Percentiles rank a stretch among this genome's conserved stretches.
Evolutionary conservation across 2,888 invertebrate species (phyloP).

Genomic region (Gnatocerus cornutus): DNA sequence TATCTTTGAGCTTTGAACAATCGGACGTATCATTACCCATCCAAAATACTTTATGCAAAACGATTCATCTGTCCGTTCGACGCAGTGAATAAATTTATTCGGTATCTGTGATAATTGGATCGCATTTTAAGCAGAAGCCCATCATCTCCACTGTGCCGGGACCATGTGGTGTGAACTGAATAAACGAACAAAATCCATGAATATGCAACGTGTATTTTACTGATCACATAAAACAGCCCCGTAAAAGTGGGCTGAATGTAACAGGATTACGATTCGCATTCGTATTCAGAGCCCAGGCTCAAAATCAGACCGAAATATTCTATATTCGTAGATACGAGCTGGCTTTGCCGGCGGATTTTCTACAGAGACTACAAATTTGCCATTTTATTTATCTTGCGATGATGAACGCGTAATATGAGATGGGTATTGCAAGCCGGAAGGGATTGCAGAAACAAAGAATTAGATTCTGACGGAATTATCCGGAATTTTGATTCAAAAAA

Average conservation of each 20-base stretch:
- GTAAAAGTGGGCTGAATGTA: slow-evolving; percentile 63
- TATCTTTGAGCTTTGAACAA: slow-evolving; percentile 6
- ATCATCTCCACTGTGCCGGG: slow-evolving; percentile 43
- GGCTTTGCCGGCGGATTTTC: slow-evolving; percentile 24
- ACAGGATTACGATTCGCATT: slow-evolving; percentile 62
- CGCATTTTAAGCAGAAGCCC: slow-evolving; percentile 59
- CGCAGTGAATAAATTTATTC: slow-evolving; percentile 59
- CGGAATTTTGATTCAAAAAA: too few relatives aligned
- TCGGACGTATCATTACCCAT: slow-evolving; percentile 21
- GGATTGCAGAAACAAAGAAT: too few relatives aligned
- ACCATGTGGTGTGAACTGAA: slow-evolving; percentile 59
- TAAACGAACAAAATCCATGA: slow-evolving; percentile 63
- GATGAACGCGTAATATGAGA: slow-evolving; percentile 32
- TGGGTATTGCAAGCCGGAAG: neutral
- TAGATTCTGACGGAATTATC: too few relatives aligned
- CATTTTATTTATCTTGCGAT: slow-evolving; percentile 42
- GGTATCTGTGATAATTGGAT: slow-evolving; percentile 64
- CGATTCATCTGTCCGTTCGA: slow-evolving; percentile 52
- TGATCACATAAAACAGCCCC: slow-evolving; percentile 65
- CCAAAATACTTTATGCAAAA: slow-evolving; percentile 55
- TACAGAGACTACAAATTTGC: slow-evolving; percentile 43
- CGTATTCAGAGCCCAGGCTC: slow-evolving; percentile 59
- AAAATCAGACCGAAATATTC: slow-evolving; percentile 63
- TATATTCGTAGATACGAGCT: slow-evolving; percentile 60
- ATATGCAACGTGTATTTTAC: slow-evolving; percentile 66